Conservation (phyloP, 2,113 vertebrate species). For the Pomatorhinus ruficollis region DNA sequence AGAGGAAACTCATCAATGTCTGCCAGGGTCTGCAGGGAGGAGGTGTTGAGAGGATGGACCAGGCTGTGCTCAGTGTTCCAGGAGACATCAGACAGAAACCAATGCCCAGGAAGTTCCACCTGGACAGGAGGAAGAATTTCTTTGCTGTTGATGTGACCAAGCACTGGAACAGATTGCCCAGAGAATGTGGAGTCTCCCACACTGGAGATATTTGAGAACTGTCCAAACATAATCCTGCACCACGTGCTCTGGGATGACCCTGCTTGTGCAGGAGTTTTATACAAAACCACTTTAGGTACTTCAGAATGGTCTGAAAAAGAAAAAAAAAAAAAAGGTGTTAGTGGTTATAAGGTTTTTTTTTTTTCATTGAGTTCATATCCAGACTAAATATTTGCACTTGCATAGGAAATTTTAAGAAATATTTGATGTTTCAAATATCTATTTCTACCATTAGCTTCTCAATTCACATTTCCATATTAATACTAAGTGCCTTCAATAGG, state of each 20-base stretch:
- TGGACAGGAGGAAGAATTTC: neutral
- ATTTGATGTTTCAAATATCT: neutral
- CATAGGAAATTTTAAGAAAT: neutral
- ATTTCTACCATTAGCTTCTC: neutral
- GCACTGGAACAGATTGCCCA: neutral
- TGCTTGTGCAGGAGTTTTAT: neutral
- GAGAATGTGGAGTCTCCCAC: neutral
- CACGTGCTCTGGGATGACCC: neutral
- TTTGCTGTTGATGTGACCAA: neutral
- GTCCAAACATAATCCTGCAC: neutral
- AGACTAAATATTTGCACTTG: neutral
- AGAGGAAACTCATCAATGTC: neutral
- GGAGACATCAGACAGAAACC: neutral
- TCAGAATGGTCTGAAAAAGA: neutral
- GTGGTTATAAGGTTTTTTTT: neutral
- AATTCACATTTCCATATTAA: conserved; percentile 3
- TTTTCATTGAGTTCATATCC: conserved; percentile 1
- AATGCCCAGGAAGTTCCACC: neutral
- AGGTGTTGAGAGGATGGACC: neutral
- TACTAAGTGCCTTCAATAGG: neutral
- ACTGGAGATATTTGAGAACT: neutral
- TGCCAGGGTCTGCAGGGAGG: neutral
- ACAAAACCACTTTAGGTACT: neutral
- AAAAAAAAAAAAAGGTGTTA: neutral
- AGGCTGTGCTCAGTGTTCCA: neutral